Percentiles rank a stretch among this genome's conserved stretches.
phyloP scores from a whole-genome alignment of 2,113 vertebrate genomes.

The Platycercus adscitus region DNA sequence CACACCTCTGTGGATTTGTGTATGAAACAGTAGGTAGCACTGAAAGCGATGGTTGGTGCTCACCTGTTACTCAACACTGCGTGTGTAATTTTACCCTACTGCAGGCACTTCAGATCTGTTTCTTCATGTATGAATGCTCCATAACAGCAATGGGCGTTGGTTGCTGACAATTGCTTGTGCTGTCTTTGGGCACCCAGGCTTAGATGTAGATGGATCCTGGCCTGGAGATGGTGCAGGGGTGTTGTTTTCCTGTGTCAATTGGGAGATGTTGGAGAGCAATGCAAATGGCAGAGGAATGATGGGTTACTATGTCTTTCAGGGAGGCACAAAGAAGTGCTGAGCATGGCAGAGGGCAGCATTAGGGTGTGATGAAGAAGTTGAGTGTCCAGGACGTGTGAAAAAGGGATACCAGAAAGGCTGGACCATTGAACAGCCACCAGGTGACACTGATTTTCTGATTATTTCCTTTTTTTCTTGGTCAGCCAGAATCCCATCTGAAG shows the following conservation, averaged over 20 bases:
- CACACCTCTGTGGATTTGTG: neutral
- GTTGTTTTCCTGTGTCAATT: neutral
- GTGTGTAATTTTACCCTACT: neutral
- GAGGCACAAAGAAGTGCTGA: neutral
- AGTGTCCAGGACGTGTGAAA: neutral
- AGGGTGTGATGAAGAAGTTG: neutral
- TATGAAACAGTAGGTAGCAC: neutral
- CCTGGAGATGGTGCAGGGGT: neutral
- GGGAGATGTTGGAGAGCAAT: neutral
- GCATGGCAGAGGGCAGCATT: neutral
- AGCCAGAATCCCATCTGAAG: neutral
- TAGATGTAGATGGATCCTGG: neutral
- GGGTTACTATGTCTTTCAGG: neutral
- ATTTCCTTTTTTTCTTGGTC: neutral
- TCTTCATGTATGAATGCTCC: neutral
- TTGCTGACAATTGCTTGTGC: neutral
- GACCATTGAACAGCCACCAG: neutral
- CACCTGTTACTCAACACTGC: neutral
- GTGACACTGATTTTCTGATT: neutral
- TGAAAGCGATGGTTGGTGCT: neutral
- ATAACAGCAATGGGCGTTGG: neutral
- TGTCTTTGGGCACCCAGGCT: neutral
- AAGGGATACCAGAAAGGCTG: neutral
- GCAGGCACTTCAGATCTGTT: neutral
- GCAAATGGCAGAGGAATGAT: neutral